These are phyloP conservation scores for Xanthorhoe designata DNA, from an alignment of 2,888 invertebrate species.

Conservation along the genomic window DNA sequence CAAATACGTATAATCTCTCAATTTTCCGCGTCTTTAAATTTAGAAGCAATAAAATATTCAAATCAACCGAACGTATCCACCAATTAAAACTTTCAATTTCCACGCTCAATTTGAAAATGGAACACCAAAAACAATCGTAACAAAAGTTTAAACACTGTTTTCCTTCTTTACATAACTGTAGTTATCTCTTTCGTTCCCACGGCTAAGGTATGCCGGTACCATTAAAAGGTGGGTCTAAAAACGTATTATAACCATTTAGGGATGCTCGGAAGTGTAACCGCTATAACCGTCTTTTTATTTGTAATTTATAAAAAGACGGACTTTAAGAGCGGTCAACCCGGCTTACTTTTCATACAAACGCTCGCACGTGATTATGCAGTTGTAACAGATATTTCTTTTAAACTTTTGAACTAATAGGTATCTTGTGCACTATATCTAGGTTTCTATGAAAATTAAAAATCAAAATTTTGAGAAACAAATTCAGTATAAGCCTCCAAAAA, in stretches of 20 bases:
- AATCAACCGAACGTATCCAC: slow-evolving; percentile 26
- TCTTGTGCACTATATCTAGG: too few relatives aligned
- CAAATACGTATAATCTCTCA: not conserved
- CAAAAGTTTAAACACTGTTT: slow-evolving; percentile 69
- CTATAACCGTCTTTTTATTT: too few relatives aligned
- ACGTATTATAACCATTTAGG: slow-evolving; percentile 46
- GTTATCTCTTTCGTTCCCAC: slow-evolving; percentile 74
- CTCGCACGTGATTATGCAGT: too few relatives aligned
- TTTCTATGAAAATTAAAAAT: too few relatives aligned
- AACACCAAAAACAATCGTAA: slow-evolving; percentile 64
- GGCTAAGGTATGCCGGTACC: slow-evolving; percentile 56
- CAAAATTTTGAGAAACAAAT: too few relatives aligned
- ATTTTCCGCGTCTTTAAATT: slow-evolving; percentile 14
- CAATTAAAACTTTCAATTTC: slow-evolving; percentile 35
- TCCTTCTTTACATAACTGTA: slow-evolving; percentile 76
- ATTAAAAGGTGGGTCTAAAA: slow-evolving; percentile 50
- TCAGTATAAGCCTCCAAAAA: too few relatives aligned
- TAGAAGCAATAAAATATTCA: slow-evolving; percentile 22
- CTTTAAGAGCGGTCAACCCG: too few relatives aligned
- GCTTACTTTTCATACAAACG: too few relatives aligned
- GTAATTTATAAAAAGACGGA: slow-evolving; percentile 3
- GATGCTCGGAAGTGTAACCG: slow-evolving; percentile 20
- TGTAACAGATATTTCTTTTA: too few relatives aligned
- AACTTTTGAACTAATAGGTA: too few relatives aligned
- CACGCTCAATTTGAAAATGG: slow-evolving; percentile 43